Evolutionary conservation across 1,140 invertebrate species (phyloP).

Genomic region (Sycobia sp.): DNA sequence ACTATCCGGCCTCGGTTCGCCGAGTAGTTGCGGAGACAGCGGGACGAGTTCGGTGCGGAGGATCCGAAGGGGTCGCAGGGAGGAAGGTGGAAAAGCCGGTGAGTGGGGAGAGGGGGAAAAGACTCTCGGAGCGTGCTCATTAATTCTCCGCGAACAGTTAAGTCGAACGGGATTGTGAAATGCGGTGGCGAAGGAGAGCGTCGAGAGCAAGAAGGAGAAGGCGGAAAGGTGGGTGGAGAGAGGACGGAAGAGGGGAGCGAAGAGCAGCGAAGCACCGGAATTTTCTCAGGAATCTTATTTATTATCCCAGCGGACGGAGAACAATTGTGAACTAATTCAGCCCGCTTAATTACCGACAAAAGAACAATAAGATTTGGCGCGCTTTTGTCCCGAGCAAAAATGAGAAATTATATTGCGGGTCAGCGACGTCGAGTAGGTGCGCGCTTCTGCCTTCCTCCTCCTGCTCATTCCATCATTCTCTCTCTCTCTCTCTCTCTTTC

Average conservation of each 20-base stretch:
- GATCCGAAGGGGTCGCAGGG: conserved; percentile 10
- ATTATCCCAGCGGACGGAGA: conserved; percentile 52
- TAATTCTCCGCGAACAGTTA: conserved; percentile 47
- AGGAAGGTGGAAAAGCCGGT: conserved; percentile 25
- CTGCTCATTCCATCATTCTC: too few species aligned
- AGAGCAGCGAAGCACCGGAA: conserved; percentile 40
- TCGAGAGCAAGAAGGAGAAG: conserved; percentile 7
- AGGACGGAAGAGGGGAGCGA: conserved; percentile 5
- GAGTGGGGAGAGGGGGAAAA: conserved; percentile 35
- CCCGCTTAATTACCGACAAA: conserved; percentile 59
- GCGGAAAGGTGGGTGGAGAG: neutral
- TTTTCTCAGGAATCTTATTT: conserved; percentile 60
- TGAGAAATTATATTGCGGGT: conserved; percentile 58
- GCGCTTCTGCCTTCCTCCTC: too few species aligned
- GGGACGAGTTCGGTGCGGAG: neutral
- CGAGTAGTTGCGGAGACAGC: neutral
- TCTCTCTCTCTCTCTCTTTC: conserved; percentile 15
- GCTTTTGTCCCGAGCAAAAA: conserved; percentile 59
- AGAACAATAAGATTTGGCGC: conserved; percentile 60
- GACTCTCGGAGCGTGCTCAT: conserved; percentile 45
- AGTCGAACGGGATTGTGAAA: conserved; percentile 51
- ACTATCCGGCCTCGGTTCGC: neutral
- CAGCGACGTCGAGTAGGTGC: conserved; percentile 41
- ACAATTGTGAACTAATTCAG: conserved; percentile 60
- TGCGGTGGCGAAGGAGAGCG: conserved; percentile 37